These are phyloP conservation scores for Malurus leucopterus DNA, from an alignment of 2,797 vertebrate genomes.

Conservation along the genomic window DNA sequence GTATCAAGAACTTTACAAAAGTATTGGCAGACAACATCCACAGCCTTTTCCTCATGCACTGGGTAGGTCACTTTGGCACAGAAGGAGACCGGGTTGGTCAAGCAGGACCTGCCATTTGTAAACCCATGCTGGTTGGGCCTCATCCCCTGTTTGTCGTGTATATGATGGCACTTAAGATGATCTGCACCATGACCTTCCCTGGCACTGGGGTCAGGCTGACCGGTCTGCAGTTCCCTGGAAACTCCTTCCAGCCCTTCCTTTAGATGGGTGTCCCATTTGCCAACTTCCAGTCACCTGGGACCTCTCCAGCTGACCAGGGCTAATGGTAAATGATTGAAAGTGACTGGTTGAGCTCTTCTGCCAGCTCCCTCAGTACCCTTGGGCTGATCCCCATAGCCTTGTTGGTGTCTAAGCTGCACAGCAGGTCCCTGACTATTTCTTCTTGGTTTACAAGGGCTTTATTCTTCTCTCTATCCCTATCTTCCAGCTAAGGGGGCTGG, in stretches of 20 bases:
- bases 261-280: accelerated
- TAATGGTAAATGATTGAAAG: neutral
- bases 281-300: neutral
- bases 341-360: neutral
- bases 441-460: neutral
- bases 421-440: neutral
- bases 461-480: neutral
- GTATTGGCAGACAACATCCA: neutral
- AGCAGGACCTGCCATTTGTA: neutral
- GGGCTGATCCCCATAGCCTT: neutral
- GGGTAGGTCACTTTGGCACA: neutral
- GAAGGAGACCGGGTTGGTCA: neutral
- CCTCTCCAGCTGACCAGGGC: neutral
- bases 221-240: neutral
- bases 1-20: neutral
- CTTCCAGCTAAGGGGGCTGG: neutral
- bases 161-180: neutral
- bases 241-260: neutral
- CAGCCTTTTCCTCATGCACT: neutral
- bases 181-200: neutral
- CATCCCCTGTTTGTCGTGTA: neutral
- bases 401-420: neutral
- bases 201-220: neutral
- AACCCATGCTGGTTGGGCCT: neutral
- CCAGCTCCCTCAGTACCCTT: neutral